These are phyloP conservation scores for Andrena praecox DNA, from an alignment of 2,888 invertebrate species.

Conservation along the genomic window DNA sequence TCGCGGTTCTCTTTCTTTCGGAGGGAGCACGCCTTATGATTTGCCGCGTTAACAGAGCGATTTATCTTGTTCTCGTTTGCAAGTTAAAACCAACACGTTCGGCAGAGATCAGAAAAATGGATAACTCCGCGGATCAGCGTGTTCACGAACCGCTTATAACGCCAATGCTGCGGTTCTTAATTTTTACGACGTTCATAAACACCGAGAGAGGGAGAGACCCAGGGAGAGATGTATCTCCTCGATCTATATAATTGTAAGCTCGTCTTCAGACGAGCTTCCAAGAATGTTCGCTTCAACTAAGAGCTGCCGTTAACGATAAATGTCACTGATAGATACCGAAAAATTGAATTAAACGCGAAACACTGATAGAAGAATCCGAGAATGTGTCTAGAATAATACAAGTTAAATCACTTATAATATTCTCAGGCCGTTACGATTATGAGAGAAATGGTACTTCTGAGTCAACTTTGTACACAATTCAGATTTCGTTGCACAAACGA, in stretches of 20 bases:
- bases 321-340: neutral
- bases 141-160: slow-evolving; percentile 10
- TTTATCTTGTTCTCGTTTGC: neutral
- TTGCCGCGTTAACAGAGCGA: neutral
- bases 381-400: too few species aligned
- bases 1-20: neutral
- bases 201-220: neutral
- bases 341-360: neutral
- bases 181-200: slow-evolving; percentile 47
- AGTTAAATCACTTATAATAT: too few species aligned
- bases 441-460: too few species aligned
- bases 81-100: slow-evolving; percentile 32
- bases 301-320: neutral
- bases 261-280: neutral
- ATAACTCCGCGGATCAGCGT: slow-evolving; percentile 23
- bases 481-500: too few species aligned
- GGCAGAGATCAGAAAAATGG: slow-evolving; percentile 10
- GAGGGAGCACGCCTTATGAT: neutral
- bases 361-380: too few species aligned
- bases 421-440: too few species aligned
- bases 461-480: too few species aligned
- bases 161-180: slow-evolving; percentile 53
- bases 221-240: neutral
- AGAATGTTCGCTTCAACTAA: slow-evolving; percentile 14
- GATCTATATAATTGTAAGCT: slow-evolving; percentile 4